These are phyloP conservation scores for Cydia fagiglandana DNA, from an alignment of 1,140 invertebrate genomes.

Conservation along the genomic window DNA sequence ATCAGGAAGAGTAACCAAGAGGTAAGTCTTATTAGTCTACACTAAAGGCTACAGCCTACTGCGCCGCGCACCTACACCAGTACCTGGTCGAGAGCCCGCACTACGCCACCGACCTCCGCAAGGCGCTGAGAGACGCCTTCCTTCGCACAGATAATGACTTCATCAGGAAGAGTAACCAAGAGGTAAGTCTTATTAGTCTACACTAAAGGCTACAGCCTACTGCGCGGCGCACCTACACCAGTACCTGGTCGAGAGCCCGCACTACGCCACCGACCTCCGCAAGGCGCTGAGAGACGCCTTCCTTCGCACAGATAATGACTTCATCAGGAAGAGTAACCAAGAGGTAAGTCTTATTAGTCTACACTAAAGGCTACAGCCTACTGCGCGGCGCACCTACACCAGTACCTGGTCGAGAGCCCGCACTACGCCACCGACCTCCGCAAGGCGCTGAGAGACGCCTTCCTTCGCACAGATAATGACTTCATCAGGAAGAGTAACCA, in stretches of 20 bases:
- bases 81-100: constrained; percentile 87
- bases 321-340: constrained; percentile 86
- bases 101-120: constrained; percentile 84
- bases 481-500: constrained; percentile 88
- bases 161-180: constrained; percentile 84
- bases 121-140: constrained; percentile 90
- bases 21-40: constrained; percentile 54
- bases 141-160: constrained; percentile 90
- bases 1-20: constrained; percentile 85
- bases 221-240: constrained; percentile 92
- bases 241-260: constrained; percentile 86
- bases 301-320: constrained; percentile 89
- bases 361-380: no score
- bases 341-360: constrained; percentile 75
- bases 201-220: no score
- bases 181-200: constrained; percentile 72
- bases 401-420: constrained; percentile 88
- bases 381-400: constrained; percentile 92
- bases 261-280: constrained; percentile 84
- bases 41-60: constrained; percentile 81
- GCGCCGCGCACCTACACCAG: constrained; percentile 92
- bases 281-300: no score
- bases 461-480: constrained; percentile 87
- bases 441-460: no score
- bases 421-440: constrained; percentile 85